Evolutionary conservation across 2,888 invertebrate species (phyloP).

Genomic region (Drosophila tanythrix): DNA sequence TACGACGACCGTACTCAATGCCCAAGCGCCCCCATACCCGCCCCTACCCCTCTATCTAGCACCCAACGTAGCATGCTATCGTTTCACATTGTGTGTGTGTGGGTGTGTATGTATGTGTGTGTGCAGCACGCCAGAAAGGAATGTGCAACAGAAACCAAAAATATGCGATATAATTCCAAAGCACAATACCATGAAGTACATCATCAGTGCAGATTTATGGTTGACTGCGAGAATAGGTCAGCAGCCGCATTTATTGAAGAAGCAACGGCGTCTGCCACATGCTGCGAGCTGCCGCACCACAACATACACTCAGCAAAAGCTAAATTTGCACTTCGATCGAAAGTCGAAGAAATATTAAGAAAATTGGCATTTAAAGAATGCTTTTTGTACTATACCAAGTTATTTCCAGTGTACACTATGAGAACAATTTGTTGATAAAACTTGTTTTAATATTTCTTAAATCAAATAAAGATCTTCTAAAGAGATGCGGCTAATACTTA

Average conservation of each 20-base stretch:
- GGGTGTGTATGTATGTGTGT: slow-evolving; percentile 28
- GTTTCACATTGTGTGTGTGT: neutral
- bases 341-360: neutral
- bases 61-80: neutral
- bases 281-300: slow-evolving; percentile 26
- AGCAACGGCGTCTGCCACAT: slow-evolving; percentile 52
- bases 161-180: slow-evolving; percentile 82
- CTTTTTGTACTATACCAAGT: neutral
- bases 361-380: neutral
- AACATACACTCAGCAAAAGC: neutral
- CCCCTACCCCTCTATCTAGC: neutral
- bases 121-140: slow-evolving; percentile 73
- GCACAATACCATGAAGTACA: slow-evolving; percentile 82
- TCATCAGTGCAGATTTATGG: slow-evolving; percentile 83
- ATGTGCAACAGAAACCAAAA: slow-evolving; percentile 81
- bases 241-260: slow-evolving; percentile 76
- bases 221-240: slow-evolving; percentile 83
- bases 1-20: slow-evolving; percentile 27
- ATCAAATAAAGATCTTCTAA: neutral
- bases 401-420: neutral
- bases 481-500: neutral
- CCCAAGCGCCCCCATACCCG: neutral
- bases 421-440: neutral
- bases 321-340: neutral
- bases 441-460: neutral